phyloP scores from a whole-genome alignment of 2,888 invertebrate genomes.

The Nemotelus nigrinus region DNA sequence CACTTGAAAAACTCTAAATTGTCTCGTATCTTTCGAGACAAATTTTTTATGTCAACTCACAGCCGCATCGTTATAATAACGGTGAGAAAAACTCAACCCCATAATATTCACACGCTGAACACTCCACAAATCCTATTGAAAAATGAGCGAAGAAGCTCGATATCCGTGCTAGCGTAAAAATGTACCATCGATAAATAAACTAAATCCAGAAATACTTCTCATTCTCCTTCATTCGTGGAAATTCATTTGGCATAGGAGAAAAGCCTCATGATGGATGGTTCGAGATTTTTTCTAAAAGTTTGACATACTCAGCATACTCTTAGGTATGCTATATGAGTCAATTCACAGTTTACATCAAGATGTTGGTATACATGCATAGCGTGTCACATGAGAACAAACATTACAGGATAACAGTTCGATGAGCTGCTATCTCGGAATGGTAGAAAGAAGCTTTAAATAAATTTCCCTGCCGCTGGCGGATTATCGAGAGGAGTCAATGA shows the following conservation, averaged over 20 bases:
- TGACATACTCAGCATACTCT: no score
- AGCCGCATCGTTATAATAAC: no score
- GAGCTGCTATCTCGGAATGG: no score
- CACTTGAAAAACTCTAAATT: neutral
- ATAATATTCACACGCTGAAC: neutral
- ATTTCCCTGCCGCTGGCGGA: neutral
- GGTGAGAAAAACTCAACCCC: constrained; percentile 2
- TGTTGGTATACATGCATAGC: no score
- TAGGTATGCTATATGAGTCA: no score
- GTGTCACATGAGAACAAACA: no score
- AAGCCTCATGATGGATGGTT: constrained; percentile 29
- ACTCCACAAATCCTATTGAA: neutral
- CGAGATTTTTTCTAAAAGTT: neutral
- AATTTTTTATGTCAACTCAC: no score
- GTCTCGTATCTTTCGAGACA: no score
- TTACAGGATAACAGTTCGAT: no score
- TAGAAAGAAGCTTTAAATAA: neutral
- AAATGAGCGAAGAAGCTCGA: no score
- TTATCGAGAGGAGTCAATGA: constrained; percentile 20
- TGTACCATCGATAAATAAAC: constrained; percentile 12
- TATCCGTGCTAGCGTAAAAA: no score
- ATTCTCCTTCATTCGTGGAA: neutral
- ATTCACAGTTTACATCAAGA: no score
- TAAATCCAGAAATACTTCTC: constrained; percentile 26
- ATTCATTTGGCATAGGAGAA: neutral